A percentile compares a stretch with the other conserved stretches of the same genome.
Conservation (phyloP, 2,113 vertebrate species). For the Megaceryle maxima region DNA sequence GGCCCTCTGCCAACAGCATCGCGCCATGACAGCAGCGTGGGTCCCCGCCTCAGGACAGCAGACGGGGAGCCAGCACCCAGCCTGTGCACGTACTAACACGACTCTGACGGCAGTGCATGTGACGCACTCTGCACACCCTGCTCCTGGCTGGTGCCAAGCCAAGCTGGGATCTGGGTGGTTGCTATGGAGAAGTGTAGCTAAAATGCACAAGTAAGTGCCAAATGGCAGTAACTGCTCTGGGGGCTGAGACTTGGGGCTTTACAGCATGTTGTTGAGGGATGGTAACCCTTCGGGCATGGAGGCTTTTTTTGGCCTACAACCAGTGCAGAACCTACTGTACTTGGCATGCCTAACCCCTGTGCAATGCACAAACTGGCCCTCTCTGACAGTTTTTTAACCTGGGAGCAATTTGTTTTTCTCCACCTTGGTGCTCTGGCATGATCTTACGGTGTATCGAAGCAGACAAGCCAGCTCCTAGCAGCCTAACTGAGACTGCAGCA, state of each 20-base stretch:
- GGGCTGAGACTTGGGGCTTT: neutral
- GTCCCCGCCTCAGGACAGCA: neutral
- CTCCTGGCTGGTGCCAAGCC: neutral
- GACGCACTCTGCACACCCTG: accelerated
- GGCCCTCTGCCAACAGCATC: neutral
- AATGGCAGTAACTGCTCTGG: neutral
- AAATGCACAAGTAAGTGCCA: constrained; percentile 21
- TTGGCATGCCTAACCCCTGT: neutral
- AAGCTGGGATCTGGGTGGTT: neutral
- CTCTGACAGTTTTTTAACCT: neutral
- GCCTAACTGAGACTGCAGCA: neutral
- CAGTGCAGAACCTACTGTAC: neutral
- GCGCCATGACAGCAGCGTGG: neutral
- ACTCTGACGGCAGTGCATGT: neutral
- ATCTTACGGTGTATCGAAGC: neutral
- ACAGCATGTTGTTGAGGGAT: neutral
- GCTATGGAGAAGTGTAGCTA: constrained; percentile 39
- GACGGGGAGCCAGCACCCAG: neutral
- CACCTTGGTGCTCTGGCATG: neutral
- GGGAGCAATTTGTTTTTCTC: neutral
- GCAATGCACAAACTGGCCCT: neutral
- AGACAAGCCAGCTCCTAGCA: neutral
- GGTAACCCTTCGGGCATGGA: neutral
- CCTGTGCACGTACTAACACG: neutral
- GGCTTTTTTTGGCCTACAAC: neutral